Conservation (phyloP, 2,113 vertebrate genomes). For the Gorsachius goisagi region DNA sequence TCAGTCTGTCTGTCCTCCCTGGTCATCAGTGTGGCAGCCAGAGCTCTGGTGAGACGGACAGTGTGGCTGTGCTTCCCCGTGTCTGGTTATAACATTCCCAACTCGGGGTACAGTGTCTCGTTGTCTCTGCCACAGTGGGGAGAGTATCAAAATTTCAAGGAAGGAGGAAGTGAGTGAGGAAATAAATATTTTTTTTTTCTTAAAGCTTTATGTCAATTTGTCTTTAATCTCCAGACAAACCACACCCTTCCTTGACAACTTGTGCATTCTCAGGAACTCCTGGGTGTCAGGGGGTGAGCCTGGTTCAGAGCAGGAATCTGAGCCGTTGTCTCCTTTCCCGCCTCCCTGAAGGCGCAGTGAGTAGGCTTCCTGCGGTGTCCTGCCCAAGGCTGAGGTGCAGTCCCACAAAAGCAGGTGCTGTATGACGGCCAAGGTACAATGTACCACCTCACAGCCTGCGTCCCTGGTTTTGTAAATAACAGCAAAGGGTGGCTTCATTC, state of each 20-base stretch:
- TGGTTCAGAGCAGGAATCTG: not conserved
- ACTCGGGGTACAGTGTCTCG: fast-evolving
- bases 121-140: not conserved
- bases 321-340: not conserved
- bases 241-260: not conserved
- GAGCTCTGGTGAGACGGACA: not conserved
- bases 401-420: not conserved
- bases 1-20: not conserved
- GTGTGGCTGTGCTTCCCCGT: not conserved
- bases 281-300: not conserved
- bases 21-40: not conserved
- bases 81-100: not conserved
- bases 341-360: not conserved
- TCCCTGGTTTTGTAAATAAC: not conserved
- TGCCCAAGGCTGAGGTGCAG: not conserved
- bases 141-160: not conserved
- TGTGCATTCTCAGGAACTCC: not conserved
- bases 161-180: not conserved
- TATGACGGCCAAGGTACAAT: not conserved
- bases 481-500: not conserved
- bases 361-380: not conserved
- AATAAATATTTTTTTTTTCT: not conserved
- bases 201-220: not conserved
- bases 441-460: not conserved
- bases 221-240: not conserved